Conservation (phyloP, 64 coral and sea anemone species). For the Stichodactyla helianthus region DNA sequence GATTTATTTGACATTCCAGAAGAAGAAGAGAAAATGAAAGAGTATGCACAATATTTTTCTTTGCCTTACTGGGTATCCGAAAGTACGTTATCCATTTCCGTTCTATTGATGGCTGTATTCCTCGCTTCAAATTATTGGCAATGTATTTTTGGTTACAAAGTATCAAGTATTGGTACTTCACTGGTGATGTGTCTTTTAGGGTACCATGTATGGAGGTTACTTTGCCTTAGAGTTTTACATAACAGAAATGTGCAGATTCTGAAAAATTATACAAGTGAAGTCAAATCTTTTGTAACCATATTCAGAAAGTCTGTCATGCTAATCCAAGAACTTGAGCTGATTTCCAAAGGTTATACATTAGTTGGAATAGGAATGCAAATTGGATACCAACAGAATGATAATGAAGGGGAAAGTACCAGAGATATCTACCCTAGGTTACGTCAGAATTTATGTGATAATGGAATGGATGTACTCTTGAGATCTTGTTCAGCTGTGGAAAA, state of each 20-base stretch:
- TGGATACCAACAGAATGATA: constrained; percentile 21
- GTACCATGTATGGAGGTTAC: neutral
- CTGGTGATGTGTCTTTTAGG: neutral
- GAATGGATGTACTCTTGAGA: constrained; percentile 15
- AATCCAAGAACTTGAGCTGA: constrained; percentile 83
- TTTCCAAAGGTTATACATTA: constrained; percentile 63
- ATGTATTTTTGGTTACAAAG: neutral
- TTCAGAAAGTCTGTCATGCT: constrained; percentile 69
- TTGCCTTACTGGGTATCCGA: neutral
- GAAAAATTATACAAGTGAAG: constrained; percentile 21
- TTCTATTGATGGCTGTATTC: neutral
- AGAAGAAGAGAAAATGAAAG: neutral
- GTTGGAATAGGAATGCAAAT: constrained; percentile 37
- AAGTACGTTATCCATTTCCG: neutral
- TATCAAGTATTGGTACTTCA: neutral
- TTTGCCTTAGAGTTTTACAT: constrained; percentile 26
- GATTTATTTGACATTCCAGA: constrained; percentile 41
- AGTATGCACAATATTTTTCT: neutral
- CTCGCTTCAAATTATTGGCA: neutral
- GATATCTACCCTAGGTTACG: constrained; percentile 59
- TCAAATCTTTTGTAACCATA: constrained; percentile 26
- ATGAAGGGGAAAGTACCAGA: neutral
- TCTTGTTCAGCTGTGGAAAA: constrained; percentile 29
- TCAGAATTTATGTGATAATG: constrained; percentile 40
- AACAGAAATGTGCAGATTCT: constrained; percentile 37